phyloP scores from a whole-genome alignment of 2,888 invertebrate genomes.

The Dichetophora obliterata region DNA sequence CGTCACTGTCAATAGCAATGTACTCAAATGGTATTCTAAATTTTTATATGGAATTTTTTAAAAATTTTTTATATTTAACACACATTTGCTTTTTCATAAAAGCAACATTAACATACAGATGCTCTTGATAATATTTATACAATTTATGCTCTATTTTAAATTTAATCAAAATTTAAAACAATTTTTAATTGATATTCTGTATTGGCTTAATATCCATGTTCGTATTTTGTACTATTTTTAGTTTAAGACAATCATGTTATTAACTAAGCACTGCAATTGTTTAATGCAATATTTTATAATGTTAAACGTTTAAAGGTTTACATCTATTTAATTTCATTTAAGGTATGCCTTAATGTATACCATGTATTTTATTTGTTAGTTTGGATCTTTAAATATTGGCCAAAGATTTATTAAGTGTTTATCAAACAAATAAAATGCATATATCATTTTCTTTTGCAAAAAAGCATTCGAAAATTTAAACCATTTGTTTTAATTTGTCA shows the following conservation, averaged over 20 bases:
- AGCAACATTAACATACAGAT: neutral
- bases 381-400: conserved; percentile 61
- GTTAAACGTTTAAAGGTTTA: conserved; percentile 44
- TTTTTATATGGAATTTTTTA: conserved; percentile 42
- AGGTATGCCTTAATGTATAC: neutral
- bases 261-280: neutral
- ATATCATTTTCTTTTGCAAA: conserved; percentile 45
- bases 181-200: conserved; percentile 7
- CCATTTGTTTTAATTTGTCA: no score
- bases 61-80: neutral
- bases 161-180: neutral
- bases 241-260: neutral
- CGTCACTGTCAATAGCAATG: no score
- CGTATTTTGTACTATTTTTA: neutral
- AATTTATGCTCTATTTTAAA: neutral
- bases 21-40: conserved; percentile 37
- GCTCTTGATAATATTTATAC: neutral
- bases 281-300: conserved; percentile 10
- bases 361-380: conserved; percentile 45
- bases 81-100: neutral
- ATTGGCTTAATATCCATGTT: neutral
- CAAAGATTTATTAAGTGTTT: conserved; percentile 63
- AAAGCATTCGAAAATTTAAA: conserved; percentile 20
- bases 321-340: neutral
- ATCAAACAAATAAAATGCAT: conserved; percentile 49